Evolutionary conservation across 2,113 vertebrate species (phyloP).

Genomic region (Ctenomys sociabilis): DNA sequence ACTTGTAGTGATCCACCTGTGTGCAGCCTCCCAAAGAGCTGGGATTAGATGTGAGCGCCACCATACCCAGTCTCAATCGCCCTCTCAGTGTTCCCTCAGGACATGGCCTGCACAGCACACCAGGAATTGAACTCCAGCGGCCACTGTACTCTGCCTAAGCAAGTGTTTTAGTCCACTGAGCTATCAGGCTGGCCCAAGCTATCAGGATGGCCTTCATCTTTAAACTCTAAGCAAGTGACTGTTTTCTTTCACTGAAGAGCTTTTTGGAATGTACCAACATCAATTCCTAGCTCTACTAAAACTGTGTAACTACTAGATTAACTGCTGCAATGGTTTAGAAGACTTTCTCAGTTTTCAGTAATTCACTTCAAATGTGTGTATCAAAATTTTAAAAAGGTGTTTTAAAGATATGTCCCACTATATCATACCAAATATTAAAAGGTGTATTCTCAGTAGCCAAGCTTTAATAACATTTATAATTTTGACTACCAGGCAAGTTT

Average conservation of each 20-base stretch:
- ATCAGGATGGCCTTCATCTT: too few relatives aligned
- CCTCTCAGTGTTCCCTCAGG: too few relatives aligned
- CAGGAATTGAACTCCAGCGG: too few relatives aligned
- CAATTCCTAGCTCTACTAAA: neutral
- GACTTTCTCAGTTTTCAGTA: neutral
- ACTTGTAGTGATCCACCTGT: too few relatives aligned
- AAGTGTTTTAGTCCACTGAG: too few relatives aligned
- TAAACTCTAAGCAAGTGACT: neutral
- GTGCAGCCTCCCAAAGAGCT: too few relatives aligned
- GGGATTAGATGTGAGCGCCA: too few relatives aligned
- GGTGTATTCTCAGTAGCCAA: neutral
- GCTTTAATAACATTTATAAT: neutral
- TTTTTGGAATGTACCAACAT: neutral
- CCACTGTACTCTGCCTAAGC: too few relatives aligned
- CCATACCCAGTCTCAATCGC: too few relatives aligned
- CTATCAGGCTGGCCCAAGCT: too few relatives aligned
- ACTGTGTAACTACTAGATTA: neutral
- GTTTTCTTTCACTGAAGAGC: neutral
- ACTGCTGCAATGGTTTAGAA: neutral
- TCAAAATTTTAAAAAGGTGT: neutral
- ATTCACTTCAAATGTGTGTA: neutral
- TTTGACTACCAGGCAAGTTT: neutral
- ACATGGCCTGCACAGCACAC: too few relatives aligned
- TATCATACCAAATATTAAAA: neutral
- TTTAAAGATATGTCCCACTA: neutral